Conservation (phyloP, 2,113 vertebrate genomes). For the Cephalopholis sonnerati region DNA sequence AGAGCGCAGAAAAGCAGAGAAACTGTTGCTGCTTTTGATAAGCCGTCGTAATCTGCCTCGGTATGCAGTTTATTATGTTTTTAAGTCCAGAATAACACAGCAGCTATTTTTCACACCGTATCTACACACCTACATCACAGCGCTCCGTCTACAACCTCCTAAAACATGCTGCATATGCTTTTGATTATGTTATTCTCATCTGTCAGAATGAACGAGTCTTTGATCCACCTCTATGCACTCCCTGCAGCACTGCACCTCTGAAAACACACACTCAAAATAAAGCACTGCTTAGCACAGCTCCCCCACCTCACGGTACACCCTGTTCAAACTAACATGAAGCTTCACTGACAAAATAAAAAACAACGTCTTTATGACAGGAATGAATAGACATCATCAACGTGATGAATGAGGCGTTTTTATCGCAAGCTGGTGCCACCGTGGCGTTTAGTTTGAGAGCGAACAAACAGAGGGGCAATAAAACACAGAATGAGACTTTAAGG, state of each 20-base stretch:
- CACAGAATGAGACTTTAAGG: conserved; percentile 25
- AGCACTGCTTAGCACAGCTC: conserved; percentile 3
- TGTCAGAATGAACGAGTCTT: conserved; percentile 43
- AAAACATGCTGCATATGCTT: conserved; percentile 60
- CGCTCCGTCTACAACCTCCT: conserved; percentile 19
- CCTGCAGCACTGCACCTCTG: conserved; percentile 22
- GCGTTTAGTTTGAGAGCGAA: conserved; percentile 45
- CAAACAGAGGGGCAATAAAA: conserved; percentile 60
- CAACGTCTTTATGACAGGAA: conserved; percentile 43
- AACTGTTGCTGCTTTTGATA: conserved; percentile 59
- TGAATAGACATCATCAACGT: conserved; percentile 44
- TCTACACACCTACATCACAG: conserved; percentile 36
- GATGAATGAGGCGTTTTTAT: conserved; percentile 61
- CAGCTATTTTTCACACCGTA: conserved; percentile 52
- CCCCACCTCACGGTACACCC: conserved; percentile 20
- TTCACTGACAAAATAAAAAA: not conserved
- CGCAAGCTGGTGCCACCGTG: conserved; percentile 55
- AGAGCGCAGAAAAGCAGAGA: conserved; percentile 37
- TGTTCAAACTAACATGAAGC: conserved; percentile 44
- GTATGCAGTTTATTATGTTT: conserved; percentile 65
- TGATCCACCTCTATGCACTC: conserved; percentile 58
- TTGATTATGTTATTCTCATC: conserved; percentile 68
- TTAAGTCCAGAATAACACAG: conserved; percentile 57
- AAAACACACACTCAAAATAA: conserved; percentile 35
- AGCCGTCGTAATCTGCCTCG: conserved; percentile 57